Base-by-base conservation (phyloP, 2,113 vertebrate species). In the Enhydra lutris region DNA sequence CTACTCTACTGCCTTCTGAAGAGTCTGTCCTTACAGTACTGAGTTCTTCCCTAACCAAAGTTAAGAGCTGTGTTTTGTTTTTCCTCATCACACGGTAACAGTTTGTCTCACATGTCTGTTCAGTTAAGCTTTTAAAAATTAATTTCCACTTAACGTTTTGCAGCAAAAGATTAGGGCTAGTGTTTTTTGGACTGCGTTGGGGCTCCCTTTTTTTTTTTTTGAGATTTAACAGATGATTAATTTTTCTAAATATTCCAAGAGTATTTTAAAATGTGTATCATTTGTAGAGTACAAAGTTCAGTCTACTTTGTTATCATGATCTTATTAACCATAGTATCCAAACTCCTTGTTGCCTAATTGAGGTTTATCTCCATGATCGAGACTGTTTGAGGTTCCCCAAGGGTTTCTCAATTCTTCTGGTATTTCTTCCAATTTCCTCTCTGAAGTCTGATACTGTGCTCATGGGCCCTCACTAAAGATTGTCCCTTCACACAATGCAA, bases 151-250 rank as follows among this genome's bases (percentile, higher is more conserved):
- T 92, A 91, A 91, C 2, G 6, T 81, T 65, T 83, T 55, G n/a
- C 9, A 76, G 59, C 20, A 29, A 45, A 34, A 94, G 61, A 80
- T 57, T 12, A 69, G 7, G 18, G 2, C 36, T 47, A 36, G 50
- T 42, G 47, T 50, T 85, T 93, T 96, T 65, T 78, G 87, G 89
- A 83, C 81, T 79, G 45, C 39, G 88, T 3, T 52, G 9, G 31
- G 12, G 21, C 73, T 42, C 14, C 3, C 26, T 45, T 24, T 29
- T 31, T 6, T 24, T 36, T 11, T 26, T 55, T 2, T n/a, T 26
- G 3, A 95, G 91, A 90, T 86, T 96, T 97, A 88, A 91, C 88
- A 86, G 63, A 85, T 89, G 69, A 94, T 88, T 96, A 59, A 18
- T 83, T 95, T 92, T 94, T 73, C 93, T 91, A 90, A 92, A 45